Evolutionary conservation across 2,113 vertebrate species (phyloP).

Genomic region (human (Homo sapiens)): GRCh38 chr2:122108001-122108500

Average conservation of each 20-base stretch:
- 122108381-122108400: neutral
- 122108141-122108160: neutral
- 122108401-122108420: neutral
- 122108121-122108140: neutral
- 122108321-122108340: neutral
- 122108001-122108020: conserved; percentile 35
- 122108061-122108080: neutral
- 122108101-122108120: neutral
- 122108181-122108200: accelerated
- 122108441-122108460: neutral
- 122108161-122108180: too few relatives aligned
- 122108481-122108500: neutral
- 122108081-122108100: neutral
- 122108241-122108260: neutral
- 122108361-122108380: neutral
- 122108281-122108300: neutral
- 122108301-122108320: neutral
- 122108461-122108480: neutral
- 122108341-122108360: neutral
- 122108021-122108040: neutral
- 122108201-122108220: neutral
- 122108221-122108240: neutral
- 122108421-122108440: neutral
- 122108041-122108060: neutral
- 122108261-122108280: neutral